These are phyloP conservation scores for Sphinx pinastri DNA, from an alignment of 2,888 invertebrate genomes.

Conservation along the genomic window DNA sequence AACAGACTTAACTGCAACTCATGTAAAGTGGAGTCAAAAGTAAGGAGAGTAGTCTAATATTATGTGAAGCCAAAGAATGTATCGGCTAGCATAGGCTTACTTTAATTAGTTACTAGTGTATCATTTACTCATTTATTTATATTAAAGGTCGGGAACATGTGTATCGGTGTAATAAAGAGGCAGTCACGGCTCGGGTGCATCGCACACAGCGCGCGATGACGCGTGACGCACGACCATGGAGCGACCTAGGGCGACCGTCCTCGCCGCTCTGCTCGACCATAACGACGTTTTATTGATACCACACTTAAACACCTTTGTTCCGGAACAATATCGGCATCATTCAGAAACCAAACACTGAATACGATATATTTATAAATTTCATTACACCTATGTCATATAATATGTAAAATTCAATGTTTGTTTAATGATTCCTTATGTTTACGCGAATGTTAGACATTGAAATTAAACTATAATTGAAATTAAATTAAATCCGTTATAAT, in stretches of 20 bases:
- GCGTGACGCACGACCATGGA: conserved; percentile 74
- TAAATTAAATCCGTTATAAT: too few species aligned
- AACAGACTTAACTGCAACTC: neutral
- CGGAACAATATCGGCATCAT: conserved; percentile 23
- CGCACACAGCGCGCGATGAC: conserved; percentile 62
- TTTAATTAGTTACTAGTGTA: too few species aligned
- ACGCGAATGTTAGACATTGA: too few species aligned
- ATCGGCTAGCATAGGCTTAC: too few species aligned
- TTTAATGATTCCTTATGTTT: too few species aligned
- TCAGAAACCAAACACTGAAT: conserved; percentile 5
- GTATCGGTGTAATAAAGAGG: conserved; percentile 34
- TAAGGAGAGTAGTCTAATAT: too few species aligned
- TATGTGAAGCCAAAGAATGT: neutral
- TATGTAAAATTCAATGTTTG: too few species aligned
- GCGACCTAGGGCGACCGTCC: conserved; percentile 70
- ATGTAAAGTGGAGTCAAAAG: neutral
- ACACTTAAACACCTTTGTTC: conserved; percentile 26
- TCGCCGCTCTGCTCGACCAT: conserved; percentile 70
- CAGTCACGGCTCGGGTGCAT: conserved; percentile 45
- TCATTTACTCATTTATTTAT: neutral
- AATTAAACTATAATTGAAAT: too few species aligned
- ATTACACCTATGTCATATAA: too few species aligned
- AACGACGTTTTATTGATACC: conserved; percentile 54
- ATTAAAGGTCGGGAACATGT: conserved; percentile 2
- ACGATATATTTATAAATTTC: neutral